Percentiles rank a stretch among this genome's conserved stretches.
Evolutionary conservation across 2,888 invertebrate genomes (phyloP).

Genomic region (Agapostemon virescens): DNA sequence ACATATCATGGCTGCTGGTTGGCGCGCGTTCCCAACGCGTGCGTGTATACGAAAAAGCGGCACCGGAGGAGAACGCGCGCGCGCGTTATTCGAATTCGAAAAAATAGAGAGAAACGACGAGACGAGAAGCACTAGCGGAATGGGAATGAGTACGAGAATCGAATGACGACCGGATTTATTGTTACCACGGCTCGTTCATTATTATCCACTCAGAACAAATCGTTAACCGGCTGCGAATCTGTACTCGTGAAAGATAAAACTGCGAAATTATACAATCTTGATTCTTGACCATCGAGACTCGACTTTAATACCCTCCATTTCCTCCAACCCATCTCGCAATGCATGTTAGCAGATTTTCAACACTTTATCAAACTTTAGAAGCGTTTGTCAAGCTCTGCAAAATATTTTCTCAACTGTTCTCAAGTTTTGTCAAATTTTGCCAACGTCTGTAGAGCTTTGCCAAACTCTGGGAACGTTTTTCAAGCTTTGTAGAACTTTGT

Average conservation of each 20-base stretch:
- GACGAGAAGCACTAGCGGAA: conserved; percentile 28
- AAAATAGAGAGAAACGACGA: background rate
- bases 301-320: background rate
- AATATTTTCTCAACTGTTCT: no score
- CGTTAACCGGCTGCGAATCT: conserved; percentile 67
- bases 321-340: no score
- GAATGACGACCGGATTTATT: conserved; percentile 60
- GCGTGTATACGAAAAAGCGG: conserved; percentile 30
- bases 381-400: no score
- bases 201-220: conserved; percentile 56
- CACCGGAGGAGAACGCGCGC: conserved; percentile 35
- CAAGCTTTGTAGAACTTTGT: no score
- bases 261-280: conserved; percentile 76
- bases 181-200: conserved; percentile 65
- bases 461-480: no score
- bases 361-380: no score
- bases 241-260: conserved; percentile 71
- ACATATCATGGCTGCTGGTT: conserved; percentile 56
- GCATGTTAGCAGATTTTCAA: no score
- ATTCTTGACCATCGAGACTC: conserved; percentile 63
- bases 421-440: no score
- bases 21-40: conserved; percentile 43
- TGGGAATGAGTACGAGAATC: conserved; percentile 47
- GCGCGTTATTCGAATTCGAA: conserved; percentile 46
- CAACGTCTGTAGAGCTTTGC: no score